These are phyloP conservation scores for Paramormyrops kingsleyae DNA, from an alignment of 2,113 vertebrate genomes.

Conservation along the genomic window DNA sequence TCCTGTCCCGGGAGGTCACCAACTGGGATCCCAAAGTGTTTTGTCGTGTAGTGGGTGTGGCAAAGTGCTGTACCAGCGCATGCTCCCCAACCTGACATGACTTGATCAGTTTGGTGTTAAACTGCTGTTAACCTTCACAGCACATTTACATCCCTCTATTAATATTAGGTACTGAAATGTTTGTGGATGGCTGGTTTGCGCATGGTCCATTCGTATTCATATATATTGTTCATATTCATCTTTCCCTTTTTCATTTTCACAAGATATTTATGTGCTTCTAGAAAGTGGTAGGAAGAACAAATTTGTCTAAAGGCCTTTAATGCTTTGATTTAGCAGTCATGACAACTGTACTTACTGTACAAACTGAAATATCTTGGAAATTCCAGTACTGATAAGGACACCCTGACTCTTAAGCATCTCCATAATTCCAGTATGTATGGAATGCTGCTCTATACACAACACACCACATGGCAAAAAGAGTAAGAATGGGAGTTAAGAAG, in stretches of 20 bases:
- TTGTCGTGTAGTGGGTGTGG: too few species aligned
- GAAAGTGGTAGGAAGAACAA: background rate
- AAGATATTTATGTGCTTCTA: background rate
- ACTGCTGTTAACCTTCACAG: background rate
- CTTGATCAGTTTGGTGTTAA: background rate
- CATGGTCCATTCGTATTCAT: background rate
- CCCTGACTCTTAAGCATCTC: background rate
- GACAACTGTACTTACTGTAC: background rate
- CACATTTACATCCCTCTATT: background rate
- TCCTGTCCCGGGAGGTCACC: too few species aligned
- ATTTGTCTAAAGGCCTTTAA: background rate
- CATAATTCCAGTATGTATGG: background rate
- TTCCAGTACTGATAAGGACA: background rate
- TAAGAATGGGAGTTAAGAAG: background rate
- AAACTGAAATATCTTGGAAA: background rate
- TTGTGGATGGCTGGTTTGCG: background rate
- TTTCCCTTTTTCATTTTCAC: background rate
- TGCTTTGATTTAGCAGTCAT: background rate
- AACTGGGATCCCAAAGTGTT: background rate
- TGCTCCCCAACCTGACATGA: too few species aligned
- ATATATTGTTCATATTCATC: background rate
- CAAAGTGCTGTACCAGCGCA: too few species aligned
- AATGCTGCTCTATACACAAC: background rate
- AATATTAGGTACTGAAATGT: background rate
- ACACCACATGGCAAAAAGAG: too few species aligned